These are phyloP conservation scores for Myotis brandtii DNA, from an alignment of 2,113 vertebrate genomes.

Conservation along the genomic window DNA sequence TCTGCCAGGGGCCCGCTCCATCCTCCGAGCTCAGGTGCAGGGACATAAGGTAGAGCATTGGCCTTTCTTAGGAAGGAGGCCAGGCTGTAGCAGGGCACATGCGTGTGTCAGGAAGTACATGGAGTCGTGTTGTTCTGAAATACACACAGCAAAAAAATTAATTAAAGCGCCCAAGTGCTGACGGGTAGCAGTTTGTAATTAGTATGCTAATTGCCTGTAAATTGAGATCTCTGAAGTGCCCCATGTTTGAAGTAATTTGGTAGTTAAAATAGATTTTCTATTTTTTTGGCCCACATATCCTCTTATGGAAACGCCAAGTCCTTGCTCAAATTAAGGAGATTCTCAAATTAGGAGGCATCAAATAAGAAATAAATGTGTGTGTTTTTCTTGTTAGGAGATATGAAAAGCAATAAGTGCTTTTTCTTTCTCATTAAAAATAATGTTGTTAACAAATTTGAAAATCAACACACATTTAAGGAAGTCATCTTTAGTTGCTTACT, in stretches of 20 bases:
- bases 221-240: neutral
- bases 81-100: neutral
- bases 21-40: neutral
- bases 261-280: constrained; percentile 19
- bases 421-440: constrained; percentile 40
- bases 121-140: neutral
- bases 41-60: neutral
- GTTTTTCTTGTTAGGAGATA: neutral
- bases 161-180: neutral
- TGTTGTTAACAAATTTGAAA: neutral
- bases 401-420: neutral
- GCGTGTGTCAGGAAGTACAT: neutral
- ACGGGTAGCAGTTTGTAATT: constrained; percentile 31
- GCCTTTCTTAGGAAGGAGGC: neutral
- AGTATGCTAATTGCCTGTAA: constrained; percentile 38
- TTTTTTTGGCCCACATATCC: neutral
- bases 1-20: neutral
- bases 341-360: constrained; percentile 31
- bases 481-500: neutral
- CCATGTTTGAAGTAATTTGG: neutral
- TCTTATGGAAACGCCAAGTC: neutral
- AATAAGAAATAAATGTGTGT: neutral
- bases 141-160: neutral
- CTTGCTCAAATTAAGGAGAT: neutral
- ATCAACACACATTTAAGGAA: neutral